Percentiles rank a stretch among this genome's conserved stretches.
These are phyloP conservation scores for Tethea ocularis DNA, from an alignment of 2,888 invertebrate species.

Conservation along the genomic window DNA sequence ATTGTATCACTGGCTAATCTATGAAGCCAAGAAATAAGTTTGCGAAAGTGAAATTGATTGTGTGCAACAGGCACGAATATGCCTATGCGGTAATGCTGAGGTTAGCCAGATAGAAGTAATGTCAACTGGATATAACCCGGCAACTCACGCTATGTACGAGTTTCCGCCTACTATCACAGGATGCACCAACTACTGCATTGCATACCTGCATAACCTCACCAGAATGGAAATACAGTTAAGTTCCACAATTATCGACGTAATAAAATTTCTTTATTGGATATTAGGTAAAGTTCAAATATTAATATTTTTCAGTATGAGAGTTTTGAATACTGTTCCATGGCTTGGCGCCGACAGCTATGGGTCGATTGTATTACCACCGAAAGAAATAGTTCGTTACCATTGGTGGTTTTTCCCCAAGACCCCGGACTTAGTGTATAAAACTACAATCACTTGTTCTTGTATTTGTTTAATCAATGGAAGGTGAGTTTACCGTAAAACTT, in stretches of 20 bases:
- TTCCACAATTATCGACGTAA: not conserved
- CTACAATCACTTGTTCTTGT: slow-evolving; percentile 69
- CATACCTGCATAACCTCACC: slow-evolving; percentile 72
- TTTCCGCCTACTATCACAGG: slow-evolving; percentile 76
- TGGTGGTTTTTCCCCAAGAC: slow-evolving; percentile 78
- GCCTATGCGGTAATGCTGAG: slow-evolving; percentile 69
- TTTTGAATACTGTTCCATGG: slow-evolving; percentile 65
- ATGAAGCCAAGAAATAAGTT: not conserved
- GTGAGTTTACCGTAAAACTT: slow-evolving; percentile 36
- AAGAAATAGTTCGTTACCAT: slow-evolving; percentile 65
- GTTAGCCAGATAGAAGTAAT: slow-evolving; percentile 66
- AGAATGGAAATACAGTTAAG: slow-evolving; percentile 75
- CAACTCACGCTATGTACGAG: slow-evolving; percentile 67
- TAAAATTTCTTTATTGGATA: not conserved
- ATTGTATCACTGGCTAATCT: not conserved
- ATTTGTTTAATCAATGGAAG: slow-evolving; percentile 67
- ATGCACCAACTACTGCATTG: slow-evolving; percentile 68
- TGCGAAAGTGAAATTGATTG: not conserved
- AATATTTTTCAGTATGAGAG: slow-evolving; percentile 58
- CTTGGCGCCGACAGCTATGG: slow-evolving; percentile 70
- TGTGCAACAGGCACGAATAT: slow-evolving; percentile 54
- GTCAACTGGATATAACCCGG: slow-evolving; percentile 72
- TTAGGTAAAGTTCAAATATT: not conserved
- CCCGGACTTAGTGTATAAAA: slow-evolving; percentile 64
- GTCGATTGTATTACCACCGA: slow-evolving; percentile 63